These are phyloP conservation scores for Pluvialis apricaria DNA, from an alignment of 2,113 vertebrate genomes.

Conservation along the genomic window DNA sequence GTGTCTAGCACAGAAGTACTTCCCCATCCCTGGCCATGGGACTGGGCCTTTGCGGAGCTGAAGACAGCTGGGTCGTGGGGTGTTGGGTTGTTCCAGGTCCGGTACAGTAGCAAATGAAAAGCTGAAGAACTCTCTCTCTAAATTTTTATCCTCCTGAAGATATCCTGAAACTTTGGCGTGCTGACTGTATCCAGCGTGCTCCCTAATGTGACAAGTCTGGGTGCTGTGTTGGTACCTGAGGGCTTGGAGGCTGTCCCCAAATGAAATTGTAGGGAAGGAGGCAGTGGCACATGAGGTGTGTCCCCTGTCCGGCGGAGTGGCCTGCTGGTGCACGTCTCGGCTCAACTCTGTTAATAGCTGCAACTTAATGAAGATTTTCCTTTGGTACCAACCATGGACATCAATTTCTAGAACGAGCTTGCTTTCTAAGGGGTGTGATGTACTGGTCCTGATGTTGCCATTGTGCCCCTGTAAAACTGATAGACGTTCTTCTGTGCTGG, in stretches of 20 bases:
- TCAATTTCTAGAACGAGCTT: too few species aligned
- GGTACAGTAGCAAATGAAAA: not conserved
- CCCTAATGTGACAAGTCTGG: not conserved
- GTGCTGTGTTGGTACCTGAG: fast-evolving
- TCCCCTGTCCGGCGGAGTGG: not conserved
- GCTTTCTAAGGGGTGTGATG: not conserved
- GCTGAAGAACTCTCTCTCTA: not conserved
- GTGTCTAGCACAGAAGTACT: not conserved
- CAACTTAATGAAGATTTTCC: not conserved
- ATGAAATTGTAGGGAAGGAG: not conserved
- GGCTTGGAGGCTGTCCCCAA: not conserved
- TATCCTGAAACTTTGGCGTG: fast-evolving
- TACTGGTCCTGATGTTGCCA: not conserved
- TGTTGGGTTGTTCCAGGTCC: not conserved
- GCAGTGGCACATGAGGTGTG: fast-evolving
- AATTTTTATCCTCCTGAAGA: not conserved
- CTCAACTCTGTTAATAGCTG: not conserved
- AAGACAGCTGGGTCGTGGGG: not conserved
- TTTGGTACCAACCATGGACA: fast-evolving
- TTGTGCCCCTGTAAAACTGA: not conserved
- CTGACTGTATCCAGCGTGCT: fast-evolving
- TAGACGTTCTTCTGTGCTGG: not conserved
- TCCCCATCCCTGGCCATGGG: not conserved
- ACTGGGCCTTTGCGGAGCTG: not conserved
- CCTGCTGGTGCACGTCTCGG: fast-evolving